Conservation (phyloP, 2,113 vertebrate genomes). For the Tachycineta bicolor region DNA sequence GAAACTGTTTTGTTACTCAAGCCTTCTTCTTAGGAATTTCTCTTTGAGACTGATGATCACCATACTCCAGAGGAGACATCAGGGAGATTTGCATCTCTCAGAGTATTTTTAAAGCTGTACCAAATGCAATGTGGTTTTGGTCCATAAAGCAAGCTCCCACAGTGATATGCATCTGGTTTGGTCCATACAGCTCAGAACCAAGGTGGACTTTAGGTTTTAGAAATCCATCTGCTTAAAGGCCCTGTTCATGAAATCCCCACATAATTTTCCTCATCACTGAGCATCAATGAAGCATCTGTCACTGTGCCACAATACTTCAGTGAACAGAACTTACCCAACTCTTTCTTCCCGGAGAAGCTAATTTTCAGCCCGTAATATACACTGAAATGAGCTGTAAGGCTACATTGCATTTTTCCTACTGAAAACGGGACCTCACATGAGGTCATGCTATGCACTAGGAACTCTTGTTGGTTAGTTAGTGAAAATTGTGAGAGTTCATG, state of each 20-base stretch:
- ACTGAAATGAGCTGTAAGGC: not conserved
- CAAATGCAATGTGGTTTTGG: not conserved
- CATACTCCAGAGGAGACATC: not conserved
- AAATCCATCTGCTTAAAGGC: not conserved
- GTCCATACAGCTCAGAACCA: not conserved
- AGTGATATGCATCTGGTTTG: not conserved
- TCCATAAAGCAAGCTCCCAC: not conserved
- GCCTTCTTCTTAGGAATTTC: not conserved
- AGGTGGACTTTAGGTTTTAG: not conserved
- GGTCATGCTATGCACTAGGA: not conserved
- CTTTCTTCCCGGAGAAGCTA: not conserved
- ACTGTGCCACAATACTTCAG: not conserved
- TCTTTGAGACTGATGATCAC: not conserved
- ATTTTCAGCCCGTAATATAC: not conserved
- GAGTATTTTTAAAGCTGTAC: not conserved
- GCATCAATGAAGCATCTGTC: not conserved
- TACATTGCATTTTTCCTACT: not conserved
- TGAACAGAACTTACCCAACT: not conserved
- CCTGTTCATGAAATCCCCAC: not conserved
- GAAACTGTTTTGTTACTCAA: not conserved
- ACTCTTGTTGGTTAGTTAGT: not conserved
- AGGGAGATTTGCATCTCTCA: not conserved
- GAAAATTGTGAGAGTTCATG: not conserved
- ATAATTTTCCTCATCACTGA: not conserved
- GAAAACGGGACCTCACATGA: not conserved